Conservation (phyloP, 1,140 invertebrate genomes). For the Drosophila funebris region DNA sequence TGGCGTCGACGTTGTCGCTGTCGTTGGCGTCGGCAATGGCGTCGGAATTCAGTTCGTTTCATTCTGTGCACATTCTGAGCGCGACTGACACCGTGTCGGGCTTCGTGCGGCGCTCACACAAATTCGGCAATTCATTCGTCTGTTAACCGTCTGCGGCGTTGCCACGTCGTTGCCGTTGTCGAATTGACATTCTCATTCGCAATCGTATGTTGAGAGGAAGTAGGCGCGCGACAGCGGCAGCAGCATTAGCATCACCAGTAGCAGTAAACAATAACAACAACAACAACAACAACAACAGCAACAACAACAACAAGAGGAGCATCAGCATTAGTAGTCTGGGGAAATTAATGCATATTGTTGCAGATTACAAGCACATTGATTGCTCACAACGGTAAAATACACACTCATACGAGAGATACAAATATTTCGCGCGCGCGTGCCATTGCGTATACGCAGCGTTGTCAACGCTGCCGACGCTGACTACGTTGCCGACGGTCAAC, state of each 20-base stretch:
- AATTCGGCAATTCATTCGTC: slow-evolving; percentile 78
- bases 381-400: slow-evolving; percentile 51
- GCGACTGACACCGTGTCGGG: slow-evolving; percentile 47
- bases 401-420: not conserved
- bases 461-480: slow-evolving; percentile 19
- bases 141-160: slow-evolving; percentile 70
- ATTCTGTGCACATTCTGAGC: slow-evolving; percentile 49
- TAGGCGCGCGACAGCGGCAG: slow-evolving; percentile 59
- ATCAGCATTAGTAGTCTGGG: slow-evolving; percentile 1
- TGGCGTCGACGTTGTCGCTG: not conserved
- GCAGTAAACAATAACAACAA: not conserved
- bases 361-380: slow-evolving; percentile 61
- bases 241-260: slow-evolving; percentile 18
- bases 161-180: slow-evolving; percentile 55
- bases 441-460: slow-evolving; percentile 77
- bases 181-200: slow-evolving; percentile 55
- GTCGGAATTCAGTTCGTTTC: slow-evolving; percentile 20
- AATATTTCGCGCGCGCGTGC: slow-evolving; percentile 48
- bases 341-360: slow-evolving; percentile 61
- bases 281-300: not conserved
- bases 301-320: not conserved
- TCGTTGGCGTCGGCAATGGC: not conserved
- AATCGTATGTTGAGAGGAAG: slow-evolving; percentile 71
- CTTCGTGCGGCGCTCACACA: slow-evolving; percentile 74
- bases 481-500: slow-evolving; percentile 32